Evolutionary conservation across 2,113 vertebrate genomes (phyloP), one percentile per base, ranked within the genome.

Genomic region (Sturnus vulgaris): DNA sequence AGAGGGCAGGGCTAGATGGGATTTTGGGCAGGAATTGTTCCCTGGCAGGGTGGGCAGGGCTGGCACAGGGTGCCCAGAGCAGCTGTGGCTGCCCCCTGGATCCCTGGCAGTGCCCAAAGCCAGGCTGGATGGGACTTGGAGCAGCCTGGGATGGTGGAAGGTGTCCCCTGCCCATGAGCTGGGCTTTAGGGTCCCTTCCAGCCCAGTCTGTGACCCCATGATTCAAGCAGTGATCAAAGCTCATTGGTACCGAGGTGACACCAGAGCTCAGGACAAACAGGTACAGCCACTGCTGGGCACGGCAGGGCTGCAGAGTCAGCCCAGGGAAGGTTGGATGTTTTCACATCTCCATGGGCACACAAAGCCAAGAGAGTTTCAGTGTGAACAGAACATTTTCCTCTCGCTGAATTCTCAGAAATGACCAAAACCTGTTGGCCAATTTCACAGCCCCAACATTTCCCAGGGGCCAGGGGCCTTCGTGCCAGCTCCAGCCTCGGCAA

Each of bases 131-230:
- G 3, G 35, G 35, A 5, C 10, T 40, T 13, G 28, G 86, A 46
- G 46, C 33, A 39, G 0, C 39, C 39, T 82, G 39, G 46, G 3
- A 3, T 0, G 10, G n/a, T 40, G 30, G n/a, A 0, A 82, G 46
- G 3, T 61, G 55, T 22, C 55, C 55, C 21, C 61, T 76, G 61
- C 4, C 33, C 46, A 60, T 25, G 17, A 39, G n/a, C 12, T 31
- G 53, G 16, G 22, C 37, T 65, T 52, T 13, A 7, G 16, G 44
- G 70, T 47, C 55, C 21, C 47, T 55, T 25, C 47, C 47, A 47
- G 56, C n/a, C 14, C 55, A 40, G 30, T 15, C 11, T 49, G 30
- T 39, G 55, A 55, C 22, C 40, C 78, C 35, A 5, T 5, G 40
- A 61, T 22, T 69, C 8, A 10, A 10, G 50, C 3, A 66, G 37